Evolutionary conservation across 2,797 vertebrate species (phyloP).

Genomic region (Rallus crepitans): DNA sequence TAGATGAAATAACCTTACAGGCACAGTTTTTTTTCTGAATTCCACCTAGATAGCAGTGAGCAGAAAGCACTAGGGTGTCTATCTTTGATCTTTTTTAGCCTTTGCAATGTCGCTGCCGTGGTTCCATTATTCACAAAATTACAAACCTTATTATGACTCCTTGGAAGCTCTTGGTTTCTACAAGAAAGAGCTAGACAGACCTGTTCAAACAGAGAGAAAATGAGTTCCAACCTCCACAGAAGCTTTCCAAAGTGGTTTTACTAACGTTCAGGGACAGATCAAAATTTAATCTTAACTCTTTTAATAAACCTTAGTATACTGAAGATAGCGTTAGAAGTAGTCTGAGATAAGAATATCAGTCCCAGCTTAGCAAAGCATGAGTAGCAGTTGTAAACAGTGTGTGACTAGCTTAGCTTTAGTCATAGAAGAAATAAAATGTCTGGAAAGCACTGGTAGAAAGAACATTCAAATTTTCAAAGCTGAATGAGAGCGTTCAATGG

Average conservation of each 20-base stretch:
- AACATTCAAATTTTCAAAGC: slow-evolving; percentile 29
- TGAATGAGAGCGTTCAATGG: slow-evolving; percentile 7
- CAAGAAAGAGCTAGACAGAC: background rate
- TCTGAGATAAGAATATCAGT: background rate
- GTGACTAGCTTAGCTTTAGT: background rate
- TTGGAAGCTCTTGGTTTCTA: background rate
- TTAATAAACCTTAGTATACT: background rate
- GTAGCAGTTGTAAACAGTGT: background rate
- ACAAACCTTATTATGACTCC: background rate
- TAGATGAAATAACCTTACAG: background rate
- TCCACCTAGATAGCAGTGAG: background rate
- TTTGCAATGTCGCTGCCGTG: background rate
- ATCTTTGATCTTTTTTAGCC: background rate
- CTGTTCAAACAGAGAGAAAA: background rate
- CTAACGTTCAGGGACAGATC: background rate
- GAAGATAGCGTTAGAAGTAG: background rate
- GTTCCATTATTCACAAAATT: background rate
- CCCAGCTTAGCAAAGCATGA: background rate
- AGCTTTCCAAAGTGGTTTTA: slow-evolving; percentile 3
- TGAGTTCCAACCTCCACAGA: background rate
- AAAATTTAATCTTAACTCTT: background rate
- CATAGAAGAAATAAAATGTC: background rate
- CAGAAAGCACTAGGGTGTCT: background rate
- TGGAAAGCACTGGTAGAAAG: background rate
- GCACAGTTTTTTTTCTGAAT: background rate